Base-by-base conservation (phyloP, 2,797 vertebrate species). In the Chiloscyllium punctatum region DNA sequence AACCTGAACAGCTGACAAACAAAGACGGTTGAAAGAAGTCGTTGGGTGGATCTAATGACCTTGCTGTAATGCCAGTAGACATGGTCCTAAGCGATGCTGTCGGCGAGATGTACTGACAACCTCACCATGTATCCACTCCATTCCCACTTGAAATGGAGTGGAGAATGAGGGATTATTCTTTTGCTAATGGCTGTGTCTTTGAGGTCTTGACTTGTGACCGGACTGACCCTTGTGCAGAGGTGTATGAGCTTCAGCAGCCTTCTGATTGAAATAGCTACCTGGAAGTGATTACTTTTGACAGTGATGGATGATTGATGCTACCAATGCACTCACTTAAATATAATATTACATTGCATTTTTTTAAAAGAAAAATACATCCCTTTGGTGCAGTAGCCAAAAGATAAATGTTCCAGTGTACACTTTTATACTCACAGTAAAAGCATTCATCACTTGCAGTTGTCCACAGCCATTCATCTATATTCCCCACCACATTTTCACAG, bases 301-400 rank as follows among this genome's bases (percentile, higher is more conserved):
- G 18, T 94, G 92, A 94, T 74, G 92, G n/a, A 94, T 48, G 69
- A 94, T 72, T 94, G 68, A 72, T 18, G 92, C 92, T 42, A 94
- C 11, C 37, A 51, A 6, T 48, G 16, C 25, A 74, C 37, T 51
- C 68, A 94, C 68, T 94, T 94, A 74, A 94, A 72, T 94, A 72
- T 72, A 94, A 74, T 94, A 74, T 94, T 72, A 74, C 51, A 71
- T 94, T 53, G 42, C 68, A 72, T 30, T 23, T 6, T 37, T 48
- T 51, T 71, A 16, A 71, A 27, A 51, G 51, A 94, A 48, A 94
- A 71, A 74, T 25, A 94, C 30, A 37, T 33, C 30, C 88, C 18
- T 91, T 90, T 90, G 23, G n/a, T 94, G 69, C 69, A 94, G 42
- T 48, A 62, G 88, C 33, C 62, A 94, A 48, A 94, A 71, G 18